phyloP scores from a whole-genome alignment of 1,140 invertebrate genomes.

The Trypoxylus dichotomus region DNA sequence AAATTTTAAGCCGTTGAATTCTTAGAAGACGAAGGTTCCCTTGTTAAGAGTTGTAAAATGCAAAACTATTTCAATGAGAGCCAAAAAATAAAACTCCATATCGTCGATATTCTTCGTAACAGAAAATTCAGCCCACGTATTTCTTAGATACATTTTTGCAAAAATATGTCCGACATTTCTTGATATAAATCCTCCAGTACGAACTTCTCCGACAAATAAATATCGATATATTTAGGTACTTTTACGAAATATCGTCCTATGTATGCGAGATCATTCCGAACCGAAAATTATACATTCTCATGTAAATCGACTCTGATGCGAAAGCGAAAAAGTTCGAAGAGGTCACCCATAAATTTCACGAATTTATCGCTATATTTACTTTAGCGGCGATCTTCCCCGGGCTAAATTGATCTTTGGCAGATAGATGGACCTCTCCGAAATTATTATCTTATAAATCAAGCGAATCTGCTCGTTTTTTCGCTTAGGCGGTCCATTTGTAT shows the following conservation, averaged over 20 bases:
- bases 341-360: neutral
- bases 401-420: neutral
- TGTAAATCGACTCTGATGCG: neutral
- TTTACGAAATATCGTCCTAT: neutral
- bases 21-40: no score
- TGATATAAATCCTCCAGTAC: neutral
- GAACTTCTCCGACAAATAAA: neutral
- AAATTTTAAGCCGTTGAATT: no score
- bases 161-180: neutral
- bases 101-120: no score
- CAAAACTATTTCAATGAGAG: no score
- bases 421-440: conserved; percentile 20
- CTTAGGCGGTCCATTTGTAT: neutral
- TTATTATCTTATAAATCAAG: conserved; percentile 17
- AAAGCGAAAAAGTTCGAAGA: neutral
- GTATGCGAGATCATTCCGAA: neutral
- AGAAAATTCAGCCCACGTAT: neutral
- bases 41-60: no score
- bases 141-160: neutral
- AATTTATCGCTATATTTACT: conserved; percentile 17
- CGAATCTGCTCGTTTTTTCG: conserved; percentile 1
- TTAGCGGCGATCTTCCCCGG: conserved; percentile 2
- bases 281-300: conserved; percentile 19
- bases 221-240: neutral
- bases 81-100: no score